Evolutionary conservation across 1,140 invertebrate species (phyloP).

Genomic region (Drosophila ironensis): DNA sequence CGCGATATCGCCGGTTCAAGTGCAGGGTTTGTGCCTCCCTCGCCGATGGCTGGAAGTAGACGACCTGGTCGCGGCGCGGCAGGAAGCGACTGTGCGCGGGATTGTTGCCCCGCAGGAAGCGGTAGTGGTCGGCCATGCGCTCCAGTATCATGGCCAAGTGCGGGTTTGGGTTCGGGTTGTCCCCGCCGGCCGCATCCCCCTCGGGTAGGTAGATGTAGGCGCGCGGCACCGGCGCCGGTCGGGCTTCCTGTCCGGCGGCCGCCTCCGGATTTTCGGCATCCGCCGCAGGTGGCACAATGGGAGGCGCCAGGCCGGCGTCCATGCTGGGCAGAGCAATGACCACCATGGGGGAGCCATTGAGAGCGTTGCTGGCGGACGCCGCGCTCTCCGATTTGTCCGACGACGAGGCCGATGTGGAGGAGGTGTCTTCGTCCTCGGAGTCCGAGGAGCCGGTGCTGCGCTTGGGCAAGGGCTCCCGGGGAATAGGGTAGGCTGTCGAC

Average conservation of each 20-base stretch:
- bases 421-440: constrained; percentile 64
- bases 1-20: constrained; percentile 46
- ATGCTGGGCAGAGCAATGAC: constrained; percentile 48
- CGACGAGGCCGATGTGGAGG: constrained; percentile 59
- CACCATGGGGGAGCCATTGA: constrained; percentile 45
- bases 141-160: constrained; percentile 40
- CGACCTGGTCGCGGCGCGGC: constrained; percentile 67
- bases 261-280: constrained; percentile 7
- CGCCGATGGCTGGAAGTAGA: constrained; percentile 58
- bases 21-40: too few species aligned
- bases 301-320: constrained; percentile 2
- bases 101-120: constrained; percentile 44
- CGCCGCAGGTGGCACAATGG: constrained; percentile 22
- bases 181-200: constrained; percentile 9
- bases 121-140: constrained; percentile 41
- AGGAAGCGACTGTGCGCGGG: constrained; percentile 65
- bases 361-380: constrained; percentile 22
- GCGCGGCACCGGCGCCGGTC: constrained; percentile 14
- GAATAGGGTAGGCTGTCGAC: background rate
- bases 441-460: constrained; percentile 22
- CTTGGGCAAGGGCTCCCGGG: background rate
- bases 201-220: constrained; percentile 55
- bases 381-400: constrained; percentile 53
- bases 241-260: background rate
- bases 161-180: constrained; percentile 18